A percentile compares a stretch with the other conserved stretches of the same genome.
Conservation (phyloP, 2,888 invertebrate genomes). For the Ommatoiulus sabulosus region DNA sequence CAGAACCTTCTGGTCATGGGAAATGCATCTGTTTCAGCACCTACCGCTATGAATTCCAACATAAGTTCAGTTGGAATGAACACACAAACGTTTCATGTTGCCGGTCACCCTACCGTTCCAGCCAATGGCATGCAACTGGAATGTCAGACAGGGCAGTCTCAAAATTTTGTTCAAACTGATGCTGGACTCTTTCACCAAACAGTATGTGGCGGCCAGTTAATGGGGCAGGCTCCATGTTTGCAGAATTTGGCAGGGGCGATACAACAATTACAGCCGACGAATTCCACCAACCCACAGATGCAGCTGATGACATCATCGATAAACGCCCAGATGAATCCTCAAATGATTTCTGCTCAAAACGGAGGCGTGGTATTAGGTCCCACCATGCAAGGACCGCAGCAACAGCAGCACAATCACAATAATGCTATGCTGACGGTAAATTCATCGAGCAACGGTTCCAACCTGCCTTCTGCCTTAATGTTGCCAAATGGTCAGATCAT, state of each 20-base stretch:
- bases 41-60: neutral
- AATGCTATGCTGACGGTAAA: constrained; percentile 54
- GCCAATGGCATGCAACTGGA: constrained; percentile 9
- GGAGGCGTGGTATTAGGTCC: neutral
- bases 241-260: neutral
- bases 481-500: constrained; percentile 68
- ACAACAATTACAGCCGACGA: constrained; percentile 21
- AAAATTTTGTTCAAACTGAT: constrained; percentile 50
- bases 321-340: constrained; percentile 47
- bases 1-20: constrained; percentile 51
- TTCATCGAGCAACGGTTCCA: constrained; percentile 56
- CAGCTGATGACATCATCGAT: constrained; percentile 47
- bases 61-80: neutral
- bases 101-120: neutral
- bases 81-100: constrained; percentile 13
- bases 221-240: constrained; percentile 15
- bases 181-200: constrained; percentile 52
- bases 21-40: constrained; percentile 27
- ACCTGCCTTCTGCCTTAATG: constrained; percentile 67
- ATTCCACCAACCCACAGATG: constrained; percentile 40
- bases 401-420: neutral
- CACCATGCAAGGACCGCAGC: constrained; percentile 48
- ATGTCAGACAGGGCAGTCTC: neutral
- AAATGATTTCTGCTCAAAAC: constrained; percentile 50
- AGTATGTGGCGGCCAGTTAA: constrained; percentile 38